Evolutionary conservation across 2,113 vertebrate genomes (phyloP), one percentile per base, ranked within the genome.

Genomic region (Grammomys dolichurus): DNA sequence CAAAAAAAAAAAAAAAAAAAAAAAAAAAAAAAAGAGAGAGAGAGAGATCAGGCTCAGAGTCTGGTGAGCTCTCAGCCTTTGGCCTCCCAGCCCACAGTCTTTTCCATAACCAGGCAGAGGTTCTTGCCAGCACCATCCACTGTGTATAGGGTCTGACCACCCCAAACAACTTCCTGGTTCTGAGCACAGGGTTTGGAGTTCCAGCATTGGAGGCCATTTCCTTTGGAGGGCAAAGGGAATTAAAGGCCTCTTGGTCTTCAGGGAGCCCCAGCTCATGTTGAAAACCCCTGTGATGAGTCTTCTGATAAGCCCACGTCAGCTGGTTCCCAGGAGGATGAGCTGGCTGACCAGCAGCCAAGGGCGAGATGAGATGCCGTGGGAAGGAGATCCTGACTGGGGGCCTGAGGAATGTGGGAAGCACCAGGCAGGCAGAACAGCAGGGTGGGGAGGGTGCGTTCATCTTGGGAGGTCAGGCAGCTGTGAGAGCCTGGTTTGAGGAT

Each of bases 351-450:
- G 94, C 93, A 69, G 95, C 96, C 96, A 95, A 73, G 97, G 96
- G 93, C 69, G 89, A 98, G 97, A 97, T 89, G 97, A 98, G 97
- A 97, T 89, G 97, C 96, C 97, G 96, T 97, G 97, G 97, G 97
- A 98, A 97, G 97, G 95, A 95, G 77, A 89, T 89, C 96, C 93
- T 85, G 94, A 82, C 70, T 26, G 94, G 93, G 92, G 90, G 70
- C 81, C 60, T 77, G 60, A 95, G 95, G 92, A 97, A 95, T 97
- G 96, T 97, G 96, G 97, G 95, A 97, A 96, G 96, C 90, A 90
- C 96, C 67, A 58, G 77, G 90, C 94, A n/a, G 56, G 87, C 78
- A 94, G 28, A 67, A 54, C 78, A 78, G 58, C 9, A 46, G 93
- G 94, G 63, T 40, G 11, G 56, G 73, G 76, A 90, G 67, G 46